Conservation (phyloP, 2,797 vertebrate species). For the Lemur catta region DNA sequence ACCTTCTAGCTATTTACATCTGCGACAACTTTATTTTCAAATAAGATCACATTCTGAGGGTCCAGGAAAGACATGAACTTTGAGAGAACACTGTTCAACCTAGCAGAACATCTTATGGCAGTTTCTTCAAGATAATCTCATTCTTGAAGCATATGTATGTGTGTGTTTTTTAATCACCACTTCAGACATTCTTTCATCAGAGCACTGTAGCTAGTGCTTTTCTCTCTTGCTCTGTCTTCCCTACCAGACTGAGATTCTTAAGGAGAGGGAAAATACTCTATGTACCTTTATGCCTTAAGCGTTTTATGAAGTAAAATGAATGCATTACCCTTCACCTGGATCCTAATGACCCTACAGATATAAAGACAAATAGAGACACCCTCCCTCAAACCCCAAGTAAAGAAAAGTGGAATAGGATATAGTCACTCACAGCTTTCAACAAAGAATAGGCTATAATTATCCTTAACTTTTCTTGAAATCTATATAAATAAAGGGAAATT, state of each 20-base stretch:
- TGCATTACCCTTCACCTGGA: neutral
- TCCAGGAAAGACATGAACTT: neutral
- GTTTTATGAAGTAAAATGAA: neutral
- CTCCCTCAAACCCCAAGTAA: neutral
- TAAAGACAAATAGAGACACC: neutral
- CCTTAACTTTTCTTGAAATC: neutral
- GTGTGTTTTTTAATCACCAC: neutral
- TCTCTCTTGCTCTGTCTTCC: neutral
- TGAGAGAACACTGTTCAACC: neutral
- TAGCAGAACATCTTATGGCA: too few species aligned
- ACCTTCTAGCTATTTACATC: neutral
- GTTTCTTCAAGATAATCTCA: neutral
- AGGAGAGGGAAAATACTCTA: neutral
- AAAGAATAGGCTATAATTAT: neutral
- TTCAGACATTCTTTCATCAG: neutral
- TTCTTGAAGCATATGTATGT: neutral
- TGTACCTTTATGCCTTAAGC: neutral
- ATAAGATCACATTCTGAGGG: neutral
- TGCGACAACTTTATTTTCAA: neutral
- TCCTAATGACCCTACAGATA: neutral
- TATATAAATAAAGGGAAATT: neutral
- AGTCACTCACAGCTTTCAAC: neutral
- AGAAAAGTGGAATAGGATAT: neutral
- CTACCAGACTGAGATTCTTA: neutral
- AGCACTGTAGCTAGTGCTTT: neutral